Percentiles rank a stretch among this genome's conserved stretches.
Conservation (phyloP, 2,797 vertebrate genomes). For the Dendrocincla fuliginosa region DNA sequence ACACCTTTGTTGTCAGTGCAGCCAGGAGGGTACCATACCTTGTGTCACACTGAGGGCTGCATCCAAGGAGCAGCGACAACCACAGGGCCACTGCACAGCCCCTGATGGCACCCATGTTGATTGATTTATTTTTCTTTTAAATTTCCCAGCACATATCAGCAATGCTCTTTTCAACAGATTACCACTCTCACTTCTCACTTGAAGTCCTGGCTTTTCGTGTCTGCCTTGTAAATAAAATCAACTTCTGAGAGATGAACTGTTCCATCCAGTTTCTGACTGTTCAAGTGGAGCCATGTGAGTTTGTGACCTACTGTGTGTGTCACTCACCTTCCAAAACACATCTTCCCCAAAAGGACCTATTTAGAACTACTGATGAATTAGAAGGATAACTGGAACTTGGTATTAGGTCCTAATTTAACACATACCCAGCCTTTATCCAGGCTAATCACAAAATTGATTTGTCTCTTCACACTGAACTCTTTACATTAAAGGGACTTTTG, state of each 20-base stretch:
- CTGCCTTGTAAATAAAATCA: not conserved
- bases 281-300: rapidly evolving
- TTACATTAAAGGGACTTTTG: not conserved
- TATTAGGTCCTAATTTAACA: not conserved
- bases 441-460: not conserved
- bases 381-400: not conserved
- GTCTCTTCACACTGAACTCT: not conserved
- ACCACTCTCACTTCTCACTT: not conserved
- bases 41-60: not conserved
- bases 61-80: not conserved
- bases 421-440: not conserved
- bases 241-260: rapidly evolving
- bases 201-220: not conserved
- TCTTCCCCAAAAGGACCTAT: not conserved
- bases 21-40: not conserved
- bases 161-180: not conserved
- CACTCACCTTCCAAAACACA: not conserved
- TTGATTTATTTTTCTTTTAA: not conserved
- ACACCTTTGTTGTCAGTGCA: not conserved
- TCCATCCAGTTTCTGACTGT: rapidly evolving
- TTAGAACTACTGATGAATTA: not conserved
- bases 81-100: not conserved
- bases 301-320: not conserved
- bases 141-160: not conserved
- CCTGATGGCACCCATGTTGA: rapidly evolving